phyloP scores from a whole-genome alignment of 2,797 vertebrate genomes.

The Rhinatrema bivittatum region DNA sequence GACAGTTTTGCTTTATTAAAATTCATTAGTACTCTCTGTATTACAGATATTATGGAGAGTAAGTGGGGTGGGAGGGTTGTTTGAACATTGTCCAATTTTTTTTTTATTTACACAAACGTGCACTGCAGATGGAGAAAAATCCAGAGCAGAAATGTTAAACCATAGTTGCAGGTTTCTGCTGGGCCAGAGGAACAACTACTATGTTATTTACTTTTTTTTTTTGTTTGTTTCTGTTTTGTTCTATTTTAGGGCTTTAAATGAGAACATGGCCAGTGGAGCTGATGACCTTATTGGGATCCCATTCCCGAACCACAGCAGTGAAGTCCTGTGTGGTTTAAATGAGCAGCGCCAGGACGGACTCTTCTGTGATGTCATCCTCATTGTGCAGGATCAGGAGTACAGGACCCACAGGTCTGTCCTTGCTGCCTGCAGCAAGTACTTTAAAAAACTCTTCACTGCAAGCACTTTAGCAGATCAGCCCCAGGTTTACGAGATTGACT shows the following conservation, averaged over 20 bases:
- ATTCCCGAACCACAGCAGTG: constrained; percentile 97
- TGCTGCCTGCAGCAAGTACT: constrained; percentile 96
- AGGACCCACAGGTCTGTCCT: constrained; percentile 88
- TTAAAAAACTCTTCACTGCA: constrained; percentile 95
- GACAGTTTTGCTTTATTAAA: too few relatives aligned
- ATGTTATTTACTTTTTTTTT: too few relatives aligned
- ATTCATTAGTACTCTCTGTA: too few relatives aligned
- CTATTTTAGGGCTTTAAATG: constrained; percentile 51
- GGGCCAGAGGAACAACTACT: too few relatives aligned
- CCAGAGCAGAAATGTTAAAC: too few relatives aligned
- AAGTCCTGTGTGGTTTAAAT: constrained; percentile 89
- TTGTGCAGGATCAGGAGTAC: constrained; percentile 91
- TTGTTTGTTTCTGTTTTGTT: constrained; percentile 27
- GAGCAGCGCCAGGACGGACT: constrained; percentile 88
- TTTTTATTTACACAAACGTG: too few relatives aligned
- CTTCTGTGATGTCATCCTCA: constrained; percentile 90
- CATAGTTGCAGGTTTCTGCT: too few relatives aligned
- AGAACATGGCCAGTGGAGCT: constrained; percentile 85
- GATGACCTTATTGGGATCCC: constrained; percentile 96
- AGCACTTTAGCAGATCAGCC: constrained; percentile 70
- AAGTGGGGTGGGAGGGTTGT: too few relatives aligned
- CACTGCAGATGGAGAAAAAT: too few relatives aligned
- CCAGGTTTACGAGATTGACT: constrained; percentile 92
- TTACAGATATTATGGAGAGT: too few relatives aligned
- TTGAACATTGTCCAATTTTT: too few relatives aligned